phyloP scores from a whole-genome alignment of 2,113 vertebrate genomes.

The Cyanoramphus novaezelandiae region DNA sequence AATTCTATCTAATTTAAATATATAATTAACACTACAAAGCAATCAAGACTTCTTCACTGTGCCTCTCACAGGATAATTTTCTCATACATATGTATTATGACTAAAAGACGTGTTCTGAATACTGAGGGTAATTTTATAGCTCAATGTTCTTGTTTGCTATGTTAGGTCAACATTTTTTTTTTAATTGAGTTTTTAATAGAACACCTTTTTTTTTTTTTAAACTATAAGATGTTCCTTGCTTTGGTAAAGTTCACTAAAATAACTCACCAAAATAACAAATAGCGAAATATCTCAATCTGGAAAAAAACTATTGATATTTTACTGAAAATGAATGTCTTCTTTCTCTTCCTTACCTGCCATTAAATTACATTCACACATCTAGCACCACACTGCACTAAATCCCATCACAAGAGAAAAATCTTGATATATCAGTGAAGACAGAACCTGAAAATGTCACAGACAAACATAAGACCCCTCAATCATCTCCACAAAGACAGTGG shows the following conservation, averaged over 20 bases:
- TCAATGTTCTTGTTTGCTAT: not conserved
- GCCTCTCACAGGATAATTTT: not conserved
- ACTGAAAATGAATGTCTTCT: not conserved
- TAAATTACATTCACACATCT: not conserved
- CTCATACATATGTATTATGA: slow-evolving; percentile 30
- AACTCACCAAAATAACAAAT: not conserved
- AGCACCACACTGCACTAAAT: not conserved
- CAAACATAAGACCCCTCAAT: not conserved
- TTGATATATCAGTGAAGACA: not conserved
- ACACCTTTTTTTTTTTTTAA: too few relatives aligned
- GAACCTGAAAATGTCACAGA: not conserved
- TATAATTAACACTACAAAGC: slow-evolving; percentile 31
- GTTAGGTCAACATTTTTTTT: not conserved
- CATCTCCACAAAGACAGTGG: not conserved
- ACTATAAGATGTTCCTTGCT: not conserved
- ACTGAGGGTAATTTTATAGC: not conserved
- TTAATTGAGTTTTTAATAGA: not conserved
- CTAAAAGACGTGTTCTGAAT: not conserved
- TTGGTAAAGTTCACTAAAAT: not conserved
- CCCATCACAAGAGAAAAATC: not conserved
- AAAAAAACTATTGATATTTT: not conserved
- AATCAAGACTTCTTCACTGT: slow-evolving; percentile 24
- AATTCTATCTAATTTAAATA: slow-evolving; percentile 29
- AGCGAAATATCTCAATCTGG: not conserved
- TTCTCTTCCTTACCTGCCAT: slow-evolving; percentile 16